Evolutionary conservation across 2,113 vertebrate genomes (phyloP).

Genomic region (Corvus moneduloides): DNA sequence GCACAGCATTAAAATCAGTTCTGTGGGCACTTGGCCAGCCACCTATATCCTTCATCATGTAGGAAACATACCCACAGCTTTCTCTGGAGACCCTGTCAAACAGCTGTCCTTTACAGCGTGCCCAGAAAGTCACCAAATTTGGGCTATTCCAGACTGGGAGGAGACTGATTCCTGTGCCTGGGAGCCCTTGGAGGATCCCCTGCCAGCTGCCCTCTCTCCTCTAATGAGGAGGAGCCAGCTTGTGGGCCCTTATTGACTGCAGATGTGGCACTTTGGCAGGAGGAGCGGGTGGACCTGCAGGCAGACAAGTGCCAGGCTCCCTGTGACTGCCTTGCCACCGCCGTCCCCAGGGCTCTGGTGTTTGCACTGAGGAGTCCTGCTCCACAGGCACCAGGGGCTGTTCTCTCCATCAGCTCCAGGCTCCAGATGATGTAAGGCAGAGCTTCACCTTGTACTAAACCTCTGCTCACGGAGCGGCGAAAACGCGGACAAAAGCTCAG

Average conservation of each 20-base stretch:
- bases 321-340: not conserved
- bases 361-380: conserved; percentile 14
- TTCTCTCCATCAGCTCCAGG: conserved; percentile 29
- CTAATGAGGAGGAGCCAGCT: conserved; percentile 68
- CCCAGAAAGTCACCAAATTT: conserved; percentile 69
- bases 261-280: conserved; percentile 66
- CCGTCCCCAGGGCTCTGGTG: conserved; percentile 33
- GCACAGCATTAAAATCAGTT: conserved; percentile 63
- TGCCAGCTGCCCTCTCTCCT: conserved; percentile 64
- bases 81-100: conserved; percentile 65
- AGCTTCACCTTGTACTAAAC: not conserved
- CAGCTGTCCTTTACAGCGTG: conserved; percentile 67
- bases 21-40: conserved; percentile 61
- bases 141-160: conserved; percentile 64
- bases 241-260: conserved; percentile 63
- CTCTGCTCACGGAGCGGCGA: not conserved
- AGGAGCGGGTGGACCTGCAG: conserved; percentile 58
- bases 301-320: conserved; percentile 55
- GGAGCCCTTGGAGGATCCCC: conserved; percentile 63
- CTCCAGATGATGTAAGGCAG: conserved; percentile 38
- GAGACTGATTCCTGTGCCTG: conserved; percentile 53
- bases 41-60: conserved; percentile 68
- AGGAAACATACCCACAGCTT: conserved; percentile 65
- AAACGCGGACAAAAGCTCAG: not conserved
- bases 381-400: not conserved